phyloP scores from a whole-genome alignment of 2,797 vertebrate species.

The Carcharodon carcharias region DNA sequence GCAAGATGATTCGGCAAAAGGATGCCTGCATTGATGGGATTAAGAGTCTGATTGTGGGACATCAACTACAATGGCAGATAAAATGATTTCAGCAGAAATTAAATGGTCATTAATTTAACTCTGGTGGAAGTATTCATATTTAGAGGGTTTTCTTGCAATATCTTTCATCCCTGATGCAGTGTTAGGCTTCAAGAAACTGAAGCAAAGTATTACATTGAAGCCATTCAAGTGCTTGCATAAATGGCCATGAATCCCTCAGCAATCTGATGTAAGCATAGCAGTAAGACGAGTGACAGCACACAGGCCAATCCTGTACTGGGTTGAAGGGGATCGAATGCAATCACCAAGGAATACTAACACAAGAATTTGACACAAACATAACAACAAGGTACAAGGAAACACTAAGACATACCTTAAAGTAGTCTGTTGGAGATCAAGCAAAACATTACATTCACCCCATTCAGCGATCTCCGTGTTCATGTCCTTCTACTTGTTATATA shows the following conservation, averaged over 20 bases:
- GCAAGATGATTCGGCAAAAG: background rate
- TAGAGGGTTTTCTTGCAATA: background rate
- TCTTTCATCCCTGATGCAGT: background rate
- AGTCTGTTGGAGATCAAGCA: background rate
- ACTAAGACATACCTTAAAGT: slow-evolving; percentile 12
- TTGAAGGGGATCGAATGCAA: background rate
- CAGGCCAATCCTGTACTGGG: background rate
- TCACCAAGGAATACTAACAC: background rate
- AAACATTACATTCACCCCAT: background rate
- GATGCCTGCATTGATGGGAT: background rate
- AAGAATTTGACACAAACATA: background rate
- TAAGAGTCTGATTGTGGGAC: background rate
- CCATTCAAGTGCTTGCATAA: background rate
- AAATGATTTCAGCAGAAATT: background rate
- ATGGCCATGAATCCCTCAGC: background rate
- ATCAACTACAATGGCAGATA: background rate
- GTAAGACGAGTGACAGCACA: background rate
- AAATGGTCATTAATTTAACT: background rate
- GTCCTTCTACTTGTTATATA: background rate
- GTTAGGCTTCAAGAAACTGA: background rate
- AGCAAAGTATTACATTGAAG: background rate
- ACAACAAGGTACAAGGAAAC: background rate
- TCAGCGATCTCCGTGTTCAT: background rate
- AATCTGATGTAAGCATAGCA: background rate
- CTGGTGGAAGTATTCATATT: background rate